Evolutionary conservation across 2,797 vertebrate genomes (phyloP).

Genomic region (Borostomias antarcticus): DNA sequence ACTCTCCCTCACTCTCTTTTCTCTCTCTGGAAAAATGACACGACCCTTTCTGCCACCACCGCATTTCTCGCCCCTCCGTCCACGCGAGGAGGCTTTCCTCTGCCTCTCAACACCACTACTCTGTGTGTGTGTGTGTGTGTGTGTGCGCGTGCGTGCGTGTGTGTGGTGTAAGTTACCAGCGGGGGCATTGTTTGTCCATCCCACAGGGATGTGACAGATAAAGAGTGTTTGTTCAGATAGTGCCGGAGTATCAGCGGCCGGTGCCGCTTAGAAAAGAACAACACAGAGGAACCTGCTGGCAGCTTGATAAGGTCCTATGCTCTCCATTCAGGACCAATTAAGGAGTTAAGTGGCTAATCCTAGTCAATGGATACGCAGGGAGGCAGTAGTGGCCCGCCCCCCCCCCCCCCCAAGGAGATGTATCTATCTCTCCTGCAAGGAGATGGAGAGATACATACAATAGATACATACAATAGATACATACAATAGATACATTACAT

Average conservation of each 20-base stretch:
- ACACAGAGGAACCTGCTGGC: slow-evolving; percentile 16
- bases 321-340: slow-evolving; percentile 50
- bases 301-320: slow-evolving; percentile 49
- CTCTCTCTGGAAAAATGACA: slow-evolving; percentile 62
- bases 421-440: too few species aligned
- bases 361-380: slow-evolving; percentile 60
- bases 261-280: slow-evolving; percentile 36
- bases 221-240: slow-evolving; percentile 19
- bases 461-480: too few species aligned
- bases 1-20: slow-evolving; percentile 31
- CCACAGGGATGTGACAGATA: slow-evolving; percentile 41
- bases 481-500: too few species aligned
- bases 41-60: slow-evolving; percentile 60
- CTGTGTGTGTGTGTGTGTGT: slow-evolving; percentile 29
- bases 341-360: slow-evolving; percentile 56
- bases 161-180: slow-evolving; percentile 21
- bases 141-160: neutral
- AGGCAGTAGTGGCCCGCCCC: too few species aligned
- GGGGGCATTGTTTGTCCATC: slow-evolving; percentile 31
- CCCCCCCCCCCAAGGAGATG: too few species aligned
- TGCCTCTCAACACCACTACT: slow-evolving; percentile 9
- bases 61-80: slow-evolving; percentile 57
- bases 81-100: slow-evolving; percentile 51
- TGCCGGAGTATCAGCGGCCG: slow-evolving; percentile 42
- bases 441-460: too few species aligned